Evolutionary conservation across 2,113 vertebrate species (phyloP).

Genomic region (Ophthalmolycus amberensis): DNA sequence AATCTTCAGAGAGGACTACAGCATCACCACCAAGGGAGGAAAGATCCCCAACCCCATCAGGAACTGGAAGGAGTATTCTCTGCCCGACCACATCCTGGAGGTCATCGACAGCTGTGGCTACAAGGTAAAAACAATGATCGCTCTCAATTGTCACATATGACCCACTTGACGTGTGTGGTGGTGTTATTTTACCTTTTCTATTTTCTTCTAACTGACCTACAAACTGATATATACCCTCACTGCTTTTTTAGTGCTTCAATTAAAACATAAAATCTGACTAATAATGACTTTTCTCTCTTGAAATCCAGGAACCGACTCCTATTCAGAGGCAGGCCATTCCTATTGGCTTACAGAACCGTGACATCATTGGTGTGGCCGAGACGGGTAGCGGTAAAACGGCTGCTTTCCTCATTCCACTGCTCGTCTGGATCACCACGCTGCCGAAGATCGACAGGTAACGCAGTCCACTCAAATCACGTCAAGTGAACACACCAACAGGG

Average conservation of each 20-base stretch:
- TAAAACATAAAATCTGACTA: neutral
- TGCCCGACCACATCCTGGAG: conserved; percentile 96
- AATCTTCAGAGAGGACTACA: conserved; percentile 98
- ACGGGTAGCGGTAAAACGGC: conserved; percentile 98
- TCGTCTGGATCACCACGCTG: conserved; percentile 98
- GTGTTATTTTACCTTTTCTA: neutral
- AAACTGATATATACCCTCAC: neutral
- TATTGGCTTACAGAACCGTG: conserved; percentile 97
- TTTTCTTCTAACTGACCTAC: neutral
- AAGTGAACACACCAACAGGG: neutral
- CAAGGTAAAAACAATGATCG: conserved; percentile 84
- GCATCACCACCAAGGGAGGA: conserved; percentile 98
- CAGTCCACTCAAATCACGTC: neutral
- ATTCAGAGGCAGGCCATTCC: conserved; percentile 99
- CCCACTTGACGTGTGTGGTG: neutral
- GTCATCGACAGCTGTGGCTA: conserved; percentile 99
- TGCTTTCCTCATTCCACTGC: conserved; percentile 95
- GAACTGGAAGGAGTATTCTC: conserved; percentile 96
- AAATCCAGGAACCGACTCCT: conserved; percentile 91
- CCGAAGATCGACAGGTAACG: conserved; percentile 95
- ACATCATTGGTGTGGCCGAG: conserved; percentile 98
- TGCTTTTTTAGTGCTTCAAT: neutral
- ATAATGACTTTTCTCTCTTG: neutral
- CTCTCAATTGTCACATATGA: too few relatives aligned
- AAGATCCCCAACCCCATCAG: conserved; percentile 99